Conservation (phyloP, 2,113 vertebrate genomes). For the Apodemus sylvaticus region DNA sequence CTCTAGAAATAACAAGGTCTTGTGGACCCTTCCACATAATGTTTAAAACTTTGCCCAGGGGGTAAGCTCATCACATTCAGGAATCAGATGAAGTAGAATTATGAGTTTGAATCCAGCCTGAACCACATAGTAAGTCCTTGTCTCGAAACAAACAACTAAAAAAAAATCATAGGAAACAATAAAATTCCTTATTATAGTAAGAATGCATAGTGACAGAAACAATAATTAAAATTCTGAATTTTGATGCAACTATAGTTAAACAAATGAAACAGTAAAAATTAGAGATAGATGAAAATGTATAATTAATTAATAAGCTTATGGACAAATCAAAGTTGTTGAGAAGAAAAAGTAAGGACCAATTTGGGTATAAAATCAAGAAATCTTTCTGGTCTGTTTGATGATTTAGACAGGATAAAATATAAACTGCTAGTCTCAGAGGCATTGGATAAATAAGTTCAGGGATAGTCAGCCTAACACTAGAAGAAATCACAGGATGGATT, state of each 20-base stretch:
- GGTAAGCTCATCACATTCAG: neutral
- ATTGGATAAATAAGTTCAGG: neutral
- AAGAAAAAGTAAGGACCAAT: neutral
- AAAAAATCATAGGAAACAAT: neutral
- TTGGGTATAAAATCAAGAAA: neutral
- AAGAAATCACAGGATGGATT: neutral
- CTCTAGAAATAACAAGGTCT: neutral
- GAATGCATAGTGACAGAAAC: neutral
- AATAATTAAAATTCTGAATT: neutral
- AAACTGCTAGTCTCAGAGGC: neutral
- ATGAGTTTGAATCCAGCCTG: neutral
- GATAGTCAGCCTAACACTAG: neutral
- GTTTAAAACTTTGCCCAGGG: neutral
- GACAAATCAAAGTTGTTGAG: neutral
- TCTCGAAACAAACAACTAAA: neutral
- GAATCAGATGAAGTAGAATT: neutral
- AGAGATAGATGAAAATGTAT: neutral
- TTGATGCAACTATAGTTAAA: neutral
- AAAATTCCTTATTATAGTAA: neutral
- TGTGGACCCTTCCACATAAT: too few relatives aligned
- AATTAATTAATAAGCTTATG: neutral
- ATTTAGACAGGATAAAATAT: neutral
- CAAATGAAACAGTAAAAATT: neutral
- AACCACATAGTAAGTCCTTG: neutral
- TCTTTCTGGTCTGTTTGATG: neutral